Conservation (phyloP, 2,888 invertebrate species). For the Drosophila borealis region DNA sequence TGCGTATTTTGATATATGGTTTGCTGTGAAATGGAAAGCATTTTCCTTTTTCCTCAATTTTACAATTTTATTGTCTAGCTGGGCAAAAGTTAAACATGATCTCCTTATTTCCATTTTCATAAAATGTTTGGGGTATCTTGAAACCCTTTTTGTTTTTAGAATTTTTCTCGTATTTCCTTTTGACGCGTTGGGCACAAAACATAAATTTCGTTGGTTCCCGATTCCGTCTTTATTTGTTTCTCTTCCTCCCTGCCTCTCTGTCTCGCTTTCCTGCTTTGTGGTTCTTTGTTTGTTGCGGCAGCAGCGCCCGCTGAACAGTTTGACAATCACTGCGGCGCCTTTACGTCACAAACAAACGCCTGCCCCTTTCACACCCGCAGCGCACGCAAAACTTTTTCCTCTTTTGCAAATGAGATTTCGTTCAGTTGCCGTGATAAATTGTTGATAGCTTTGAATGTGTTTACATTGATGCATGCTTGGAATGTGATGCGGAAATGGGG, state of each 20-base stretch:
- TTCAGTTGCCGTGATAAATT: slow-evolving; percentile 76
- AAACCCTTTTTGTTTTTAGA: slow-evolving; percentile 39
- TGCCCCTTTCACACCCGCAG: not conserved
- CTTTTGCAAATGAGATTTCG: slow-evolving; percentile 74
- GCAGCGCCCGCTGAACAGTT: slow-evolving; percentile 42
- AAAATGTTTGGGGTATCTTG: slow-evolving; percentile 24
- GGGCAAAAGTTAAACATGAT: slow-evolving; percentile 66
- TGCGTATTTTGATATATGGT: slow-evolving; percentile 43
- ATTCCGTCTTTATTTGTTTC: slow-evolving; percentile 38
- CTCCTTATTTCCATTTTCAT: slow-evolving; percentile 64
- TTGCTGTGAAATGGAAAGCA: slow-evolving; percentile 18
- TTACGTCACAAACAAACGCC: not conserved
- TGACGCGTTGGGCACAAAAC: slow-evolving; percentile 46
- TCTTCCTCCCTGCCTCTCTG: not conserved
- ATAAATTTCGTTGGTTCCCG: slow-evolving; percentile 66
- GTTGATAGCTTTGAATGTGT: slow-evolving; percentile 75
- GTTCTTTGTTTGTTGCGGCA: slow-evolving; percentile 33
- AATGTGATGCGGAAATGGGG: slow-evolving; percentile 46
- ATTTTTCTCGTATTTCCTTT: slow-evolving; percentile 24
- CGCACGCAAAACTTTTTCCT: slow-evolving; percentile 50
- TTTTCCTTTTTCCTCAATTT: slow-evolving; percentile 26
- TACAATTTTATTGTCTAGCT: slow-evolving; percentile 52
- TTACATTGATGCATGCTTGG: slow-evolving; percentile 61
- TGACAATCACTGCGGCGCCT: slow-evolving; percentile 56
- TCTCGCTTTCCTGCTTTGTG: slow-evolving; percentile 7